Conservation (phyloP, 2,113 vertebrate species). For the Pseudonaja textilis region DNA sequence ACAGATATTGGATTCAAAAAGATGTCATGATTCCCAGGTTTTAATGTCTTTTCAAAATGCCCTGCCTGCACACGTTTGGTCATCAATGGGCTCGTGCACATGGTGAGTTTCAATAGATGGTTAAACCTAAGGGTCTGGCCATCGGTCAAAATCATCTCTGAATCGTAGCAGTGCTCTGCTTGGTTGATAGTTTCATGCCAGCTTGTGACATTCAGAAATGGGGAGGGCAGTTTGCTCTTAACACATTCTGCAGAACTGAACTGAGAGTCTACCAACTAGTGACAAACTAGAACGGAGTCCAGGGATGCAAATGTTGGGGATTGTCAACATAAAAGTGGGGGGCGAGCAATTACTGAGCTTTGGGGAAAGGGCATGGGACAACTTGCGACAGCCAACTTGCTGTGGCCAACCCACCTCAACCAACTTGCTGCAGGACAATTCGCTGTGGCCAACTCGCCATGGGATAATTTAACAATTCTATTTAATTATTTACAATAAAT, state of each 20-base stretch:
- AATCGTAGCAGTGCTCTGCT: not conserved
- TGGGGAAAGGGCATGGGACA: not conserved
- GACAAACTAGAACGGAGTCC: not conserved
- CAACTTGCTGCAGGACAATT: too few relatives aligned
- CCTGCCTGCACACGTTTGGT: not conserved
- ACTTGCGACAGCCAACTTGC: too few relatives aligned
- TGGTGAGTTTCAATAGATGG: not conserved
- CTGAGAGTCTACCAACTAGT: not conserved
- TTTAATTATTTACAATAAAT: too few relatives aligned
- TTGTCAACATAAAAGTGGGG: not conserved
- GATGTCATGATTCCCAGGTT: not conserved
- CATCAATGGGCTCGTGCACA: not conserved
- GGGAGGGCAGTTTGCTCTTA: not conserved
- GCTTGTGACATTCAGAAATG: not conserved
- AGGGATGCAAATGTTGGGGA: not conserved
- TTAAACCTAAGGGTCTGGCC: not conserved
- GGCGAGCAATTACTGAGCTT: not conserved
- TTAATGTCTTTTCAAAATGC: not conserved
- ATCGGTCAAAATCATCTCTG: not conserved
- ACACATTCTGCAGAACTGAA: not conserved
- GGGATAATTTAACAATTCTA: too few relatives aligned
- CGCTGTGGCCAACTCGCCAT: fast-evolving
- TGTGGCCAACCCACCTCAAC: too few relatives aligned
- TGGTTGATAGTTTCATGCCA: not conserved
- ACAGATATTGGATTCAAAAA: not conserved